These are phyloP conservation scores for Pterocles burchelli DNA, from an alignment of 2,113 vertebrate species.

Conservation along the genomic window DNA sequence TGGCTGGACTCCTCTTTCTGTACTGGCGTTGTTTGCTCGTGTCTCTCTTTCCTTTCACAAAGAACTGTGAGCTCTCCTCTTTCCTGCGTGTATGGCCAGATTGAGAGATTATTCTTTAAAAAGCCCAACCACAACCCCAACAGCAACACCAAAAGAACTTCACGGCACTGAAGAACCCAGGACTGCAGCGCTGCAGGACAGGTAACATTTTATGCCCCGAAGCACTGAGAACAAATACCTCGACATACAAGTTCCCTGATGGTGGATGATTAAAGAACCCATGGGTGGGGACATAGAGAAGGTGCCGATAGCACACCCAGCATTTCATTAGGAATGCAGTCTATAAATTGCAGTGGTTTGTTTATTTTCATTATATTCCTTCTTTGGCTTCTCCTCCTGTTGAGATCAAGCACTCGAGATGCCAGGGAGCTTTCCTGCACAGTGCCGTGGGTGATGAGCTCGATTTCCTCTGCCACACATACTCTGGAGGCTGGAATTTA, in stretches of 20 bases:
- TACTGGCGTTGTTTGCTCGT: background rate
- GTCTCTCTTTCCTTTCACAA: background rate
- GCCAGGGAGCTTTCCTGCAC: background rate
- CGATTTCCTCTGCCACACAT: background rate
- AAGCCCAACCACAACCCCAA: background rate
- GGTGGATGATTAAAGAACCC: background rate
- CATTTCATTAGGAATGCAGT: constrained; percentile 32
- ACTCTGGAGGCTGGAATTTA: background rate
- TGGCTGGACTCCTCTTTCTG: background rate
- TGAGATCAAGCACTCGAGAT: background rate
- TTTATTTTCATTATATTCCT: background rate
- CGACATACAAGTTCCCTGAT: background rate
- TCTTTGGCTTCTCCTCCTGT: background rate
- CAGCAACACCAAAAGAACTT: background rate
- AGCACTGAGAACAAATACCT: background rate
- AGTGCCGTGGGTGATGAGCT: background rate
- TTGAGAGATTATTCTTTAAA: background rate
- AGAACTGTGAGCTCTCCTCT: background rate
- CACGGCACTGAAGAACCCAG: background rate
- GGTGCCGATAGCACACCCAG: background rate
- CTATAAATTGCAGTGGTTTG: background rate
- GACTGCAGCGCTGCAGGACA: background rate
- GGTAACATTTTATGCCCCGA: background rate
- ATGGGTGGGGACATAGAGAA: background rate
- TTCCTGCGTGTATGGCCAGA: background rate